A percentile compares a stretch with the other conserved stretches of the same genome.
Conservation (phyloP, 2,888 invertebrate genomes). For the Philopedon plagiatum region DNA sequence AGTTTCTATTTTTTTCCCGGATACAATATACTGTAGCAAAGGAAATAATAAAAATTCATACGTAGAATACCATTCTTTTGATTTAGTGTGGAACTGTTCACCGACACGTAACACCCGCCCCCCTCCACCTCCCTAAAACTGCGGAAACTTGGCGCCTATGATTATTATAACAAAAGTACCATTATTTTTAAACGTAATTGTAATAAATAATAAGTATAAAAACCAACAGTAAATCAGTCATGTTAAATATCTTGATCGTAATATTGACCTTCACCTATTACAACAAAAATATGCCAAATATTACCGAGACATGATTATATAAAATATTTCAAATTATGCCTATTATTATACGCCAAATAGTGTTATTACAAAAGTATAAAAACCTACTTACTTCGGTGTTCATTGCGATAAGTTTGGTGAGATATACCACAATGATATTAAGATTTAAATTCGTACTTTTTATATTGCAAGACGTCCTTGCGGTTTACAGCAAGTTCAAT, state of each 20-base stretch:
- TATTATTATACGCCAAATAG: background rate
- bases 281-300: background rate
- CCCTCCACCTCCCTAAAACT: no score
- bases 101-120: no score
- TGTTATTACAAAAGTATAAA: background rate
- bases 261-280: constrained; percentile 17
- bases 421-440: constrained; percentile 33
- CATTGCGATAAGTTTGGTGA: constrained; percentile 30
- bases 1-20: no score
- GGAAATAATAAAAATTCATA: no score
- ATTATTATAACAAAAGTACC: no score
- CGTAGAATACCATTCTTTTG: no score
- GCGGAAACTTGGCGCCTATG: no score
- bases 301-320: background rate
- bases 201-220: constrained; percentile 2
- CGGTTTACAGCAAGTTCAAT: constrained; percentile 38
- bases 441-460: constrained; percentile 36
- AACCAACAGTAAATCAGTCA: background rate
- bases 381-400: constrained; percentile 42
- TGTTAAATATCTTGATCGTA: constrained; percentile 14
- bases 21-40: no score
- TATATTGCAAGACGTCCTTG: constrained; percentile 47
- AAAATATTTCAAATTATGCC: constrained; percentile 11
- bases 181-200: no score
- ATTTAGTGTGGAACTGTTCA: no score